These are phyloP conservation scores for Chiridota heheva DNA, from an alignment of 35 echinoderm and acorn worm species.

Conservation along the genomic window DNA sequence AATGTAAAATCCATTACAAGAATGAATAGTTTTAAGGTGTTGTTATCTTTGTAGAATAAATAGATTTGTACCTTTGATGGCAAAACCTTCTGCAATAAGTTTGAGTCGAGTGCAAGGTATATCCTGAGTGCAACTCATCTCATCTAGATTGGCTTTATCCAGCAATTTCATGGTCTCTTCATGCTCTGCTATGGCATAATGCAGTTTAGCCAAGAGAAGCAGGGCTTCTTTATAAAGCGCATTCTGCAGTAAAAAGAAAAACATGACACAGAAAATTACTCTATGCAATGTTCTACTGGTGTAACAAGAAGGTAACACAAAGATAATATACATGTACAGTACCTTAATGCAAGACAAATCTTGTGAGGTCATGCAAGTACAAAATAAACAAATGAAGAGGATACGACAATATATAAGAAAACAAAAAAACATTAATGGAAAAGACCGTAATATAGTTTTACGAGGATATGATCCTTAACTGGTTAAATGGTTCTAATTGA, in stretches of 20 bases:
- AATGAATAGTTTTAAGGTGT: too few species aligned
- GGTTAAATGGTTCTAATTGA: too few species aligned
- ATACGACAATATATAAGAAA: neutral
- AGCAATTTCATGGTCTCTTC: conserved; percentile 74
- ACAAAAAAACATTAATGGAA: too few species aligned
- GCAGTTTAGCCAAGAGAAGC: conserved; percentile 79
- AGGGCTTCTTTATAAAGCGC: conserved; percentile 78
- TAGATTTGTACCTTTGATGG: conserved; percentile 78
- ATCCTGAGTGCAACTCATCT: conserved; percentile 53
- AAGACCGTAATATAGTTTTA: too few species aligned
- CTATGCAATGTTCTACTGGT: neutral
- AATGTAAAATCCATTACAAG: too few species aligned
- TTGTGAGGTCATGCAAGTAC: neutral
- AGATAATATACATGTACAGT: neutral
- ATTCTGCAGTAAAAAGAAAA: conserved; percentile 50
- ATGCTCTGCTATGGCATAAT: conserved; percentile 81
- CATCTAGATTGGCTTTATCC: conserved; percentile 75
- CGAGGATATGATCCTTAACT: too few species aligned
- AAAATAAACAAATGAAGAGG: neutral
- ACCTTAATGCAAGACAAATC: neutral
- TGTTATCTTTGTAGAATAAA: neutral
- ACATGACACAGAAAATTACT: neutral
- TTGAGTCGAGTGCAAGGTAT: conserved; percentile 63
- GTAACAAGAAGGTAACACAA: neutral
- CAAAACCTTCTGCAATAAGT: conserved; percentile 89